phyloP scores from a whole-genome alignment of 2,797 vertebrate species.

The Phalanger gymnotis region DNA sequence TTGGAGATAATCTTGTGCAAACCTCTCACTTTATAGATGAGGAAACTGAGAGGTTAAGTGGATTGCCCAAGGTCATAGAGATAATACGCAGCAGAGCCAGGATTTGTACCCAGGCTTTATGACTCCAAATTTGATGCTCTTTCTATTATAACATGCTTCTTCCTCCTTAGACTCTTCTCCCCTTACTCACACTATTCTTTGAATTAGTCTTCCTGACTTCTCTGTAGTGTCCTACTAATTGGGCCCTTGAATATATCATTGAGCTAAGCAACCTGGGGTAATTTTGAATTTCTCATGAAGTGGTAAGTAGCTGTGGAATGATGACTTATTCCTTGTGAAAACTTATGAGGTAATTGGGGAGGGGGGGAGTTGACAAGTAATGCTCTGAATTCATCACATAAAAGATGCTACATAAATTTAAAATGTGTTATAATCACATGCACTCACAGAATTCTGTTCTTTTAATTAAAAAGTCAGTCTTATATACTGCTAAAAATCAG shows the following conservation, averaged over 20 bases:
- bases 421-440: background rate
- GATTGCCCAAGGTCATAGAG: background rate
- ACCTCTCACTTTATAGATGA: background rate
- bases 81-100: background rate
- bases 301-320: background rate
- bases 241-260: background rate
- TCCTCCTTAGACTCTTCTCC: background rate
- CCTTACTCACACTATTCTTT: background rate
- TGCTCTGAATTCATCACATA: background rate
- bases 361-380: background rate
- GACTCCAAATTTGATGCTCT: background rate
- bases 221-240: background rate
- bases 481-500: background rate
- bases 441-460: background rate
- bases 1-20: background rate
- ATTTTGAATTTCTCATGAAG: background rate
- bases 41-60: background rate
- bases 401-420: constrained; percentile 13
- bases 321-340: background rate
- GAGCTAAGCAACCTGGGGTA: constrained; percentile 30
- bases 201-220: background rate
- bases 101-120: background rate
- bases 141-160: background rate
- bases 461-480: background rate
- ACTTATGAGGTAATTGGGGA: background rate